Conservation (phyloP, 2,797 vertebrate species). For the Choloepus didactylus region DNA sequence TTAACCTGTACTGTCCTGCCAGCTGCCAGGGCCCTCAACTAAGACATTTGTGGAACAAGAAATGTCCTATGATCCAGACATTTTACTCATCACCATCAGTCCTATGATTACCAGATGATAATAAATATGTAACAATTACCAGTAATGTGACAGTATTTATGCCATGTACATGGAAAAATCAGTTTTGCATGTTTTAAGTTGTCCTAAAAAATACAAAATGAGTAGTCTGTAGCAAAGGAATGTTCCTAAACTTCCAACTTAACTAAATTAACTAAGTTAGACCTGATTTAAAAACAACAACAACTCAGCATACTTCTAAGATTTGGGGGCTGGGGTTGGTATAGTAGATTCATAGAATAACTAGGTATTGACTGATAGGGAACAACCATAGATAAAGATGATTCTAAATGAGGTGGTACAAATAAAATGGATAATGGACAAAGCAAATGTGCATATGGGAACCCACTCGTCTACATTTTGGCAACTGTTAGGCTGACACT, state of each 20-base stretch:
- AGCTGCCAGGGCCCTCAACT: too few species aligned
- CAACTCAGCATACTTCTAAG: not conserved
- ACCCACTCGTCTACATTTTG: accelerated
- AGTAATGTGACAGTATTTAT: not conserved
- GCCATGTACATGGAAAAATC: not conserved
- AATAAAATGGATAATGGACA: too few species aligned
- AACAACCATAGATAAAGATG: not conserved
- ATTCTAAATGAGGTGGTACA: not conserved
- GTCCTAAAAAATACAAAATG: not conserved
- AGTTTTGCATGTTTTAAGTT: not conserved
- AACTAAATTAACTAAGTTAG: not conserved
- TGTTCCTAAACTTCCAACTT: not conserved
- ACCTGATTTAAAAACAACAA: not conserved
- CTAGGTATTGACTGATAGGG: too few species aligned
- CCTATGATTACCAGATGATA: not conserved
- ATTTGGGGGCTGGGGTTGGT: not conserved
- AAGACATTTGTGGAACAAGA: not conserved
- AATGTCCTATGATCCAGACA: not conserved
- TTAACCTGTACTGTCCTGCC: too few species aligned
- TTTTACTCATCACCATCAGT: not conserved
- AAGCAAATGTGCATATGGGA: too few species aligned
- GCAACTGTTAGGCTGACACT: not conserved
- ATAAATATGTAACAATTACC: not conserved
- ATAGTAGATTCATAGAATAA: not conserved
- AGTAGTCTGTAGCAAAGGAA: not conserved